Conservation (phyloP, 2,797 vertebrate genomes). For the Pachyuromys duprasi region DNA sequence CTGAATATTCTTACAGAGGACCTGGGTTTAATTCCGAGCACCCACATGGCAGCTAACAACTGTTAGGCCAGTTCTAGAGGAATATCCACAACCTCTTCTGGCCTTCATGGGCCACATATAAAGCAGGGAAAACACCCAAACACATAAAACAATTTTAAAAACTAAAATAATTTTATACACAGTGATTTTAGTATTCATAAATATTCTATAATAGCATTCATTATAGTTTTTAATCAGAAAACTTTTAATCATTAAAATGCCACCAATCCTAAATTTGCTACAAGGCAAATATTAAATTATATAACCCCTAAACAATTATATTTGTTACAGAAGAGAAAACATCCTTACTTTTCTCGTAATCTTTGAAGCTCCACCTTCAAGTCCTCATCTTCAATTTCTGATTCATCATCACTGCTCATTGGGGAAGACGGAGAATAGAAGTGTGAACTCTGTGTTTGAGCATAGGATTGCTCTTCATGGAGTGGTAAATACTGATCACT, state of each 20-base stretch:
- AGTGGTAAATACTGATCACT: conserved; percentile 61
- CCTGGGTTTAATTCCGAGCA: background rate
- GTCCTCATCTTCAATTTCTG: conserved; percentile 94
- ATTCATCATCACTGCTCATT: conserved; percentile 94
- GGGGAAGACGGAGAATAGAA: conserved; percentile 91
- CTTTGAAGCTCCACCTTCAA: conserved; percentile 93
- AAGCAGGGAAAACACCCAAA: background rate
- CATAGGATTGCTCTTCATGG: conserved; percentile 36
- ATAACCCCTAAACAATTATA: background rate
- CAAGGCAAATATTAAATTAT: conserved; percentile 57
- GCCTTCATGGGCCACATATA: background rate
- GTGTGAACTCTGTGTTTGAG: conserved; percentile 72
- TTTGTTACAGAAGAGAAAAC: conserved; percentile 32
- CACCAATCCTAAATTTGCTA: conserved; percentile 56
- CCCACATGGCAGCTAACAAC: background rate
- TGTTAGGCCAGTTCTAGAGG: background rate
- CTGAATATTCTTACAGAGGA: background rate
- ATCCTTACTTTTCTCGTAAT: conserved; percentile 94
- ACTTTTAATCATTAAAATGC: conserved; percentile 59
- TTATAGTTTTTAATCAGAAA: conserved; percentile 51
- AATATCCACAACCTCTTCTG: background rate
- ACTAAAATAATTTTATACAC: background rate
- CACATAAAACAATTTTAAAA: background rate
- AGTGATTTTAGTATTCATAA: background rate
- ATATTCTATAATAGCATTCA: conserved; percentile 6